A percentile compares a stretch with the other conserved stretches of the same genome.
phyloP scores from a whole-genome alignment of 2,797 vertebrate genomes.

The Hozukius guyotensis region DNA sequence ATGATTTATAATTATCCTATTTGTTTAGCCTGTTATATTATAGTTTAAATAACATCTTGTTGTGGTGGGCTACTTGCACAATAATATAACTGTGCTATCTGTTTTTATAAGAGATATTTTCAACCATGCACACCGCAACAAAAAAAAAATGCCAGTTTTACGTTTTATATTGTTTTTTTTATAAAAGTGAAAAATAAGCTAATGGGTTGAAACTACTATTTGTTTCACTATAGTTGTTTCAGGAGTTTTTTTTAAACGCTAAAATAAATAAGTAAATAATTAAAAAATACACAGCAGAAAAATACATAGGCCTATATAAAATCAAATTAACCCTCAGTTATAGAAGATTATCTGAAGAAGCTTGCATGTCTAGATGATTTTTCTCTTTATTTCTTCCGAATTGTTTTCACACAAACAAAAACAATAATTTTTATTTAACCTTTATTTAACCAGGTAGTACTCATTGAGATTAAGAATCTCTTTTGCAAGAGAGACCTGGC shows the following conservation, averaged over 20 bases:
- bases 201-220: neutral
- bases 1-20: neutral
- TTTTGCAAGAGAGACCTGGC: too few relatives aligned
- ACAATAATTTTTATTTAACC: too few relatives aligned
- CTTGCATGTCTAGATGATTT: too few relatives aligned
- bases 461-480: too few relatives aligned
- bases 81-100: neutral
- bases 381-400: too few relatives aligned
- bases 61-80: neutral
- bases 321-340: neutral
- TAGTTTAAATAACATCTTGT: neutral
- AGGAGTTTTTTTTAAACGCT: neutral
- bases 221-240: neutral
- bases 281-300: neutral
- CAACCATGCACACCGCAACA: fast-evolving
- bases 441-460: too few relatives aligned
- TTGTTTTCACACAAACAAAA: too few relatives aligned
- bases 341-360: neutral
- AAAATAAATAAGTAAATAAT: too few relatives aligned
- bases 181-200: neutral
- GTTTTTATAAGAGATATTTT: neutral
- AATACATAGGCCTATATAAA: neutral
- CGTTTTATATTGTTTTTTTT: neutral
- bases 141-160: neutral
- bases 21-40: neutral